These are phyloP conservation scores for Clarias gariepinus DNA, from an alignment of 2,113 vertebrate genomes.

Conservation along the genomic window DNA sequence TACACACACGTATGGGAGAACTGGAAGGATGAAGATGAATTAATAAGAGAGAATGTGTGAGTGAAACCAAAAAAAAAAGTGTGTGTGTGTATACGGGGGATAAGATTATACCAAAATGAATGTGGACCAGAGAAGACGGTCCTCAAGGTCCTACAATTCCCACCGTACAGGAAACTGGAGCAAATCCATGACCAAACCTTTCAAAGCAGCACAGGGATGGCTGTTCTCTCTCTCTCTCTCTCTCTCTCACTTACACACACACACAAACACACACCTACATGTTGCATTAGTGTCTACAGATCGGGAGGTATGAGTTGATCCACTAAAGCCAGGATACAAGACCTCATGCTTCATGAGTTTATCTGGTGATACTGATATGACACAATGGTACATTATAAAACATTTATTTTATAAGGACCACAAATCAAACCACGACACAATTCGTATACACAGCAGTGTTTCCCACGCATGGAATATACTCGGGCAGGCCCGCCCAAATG, in stretches of 20 bases:
- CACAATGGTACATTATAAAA: background rate
- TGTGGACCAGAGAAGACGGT: slow-evolving; percentile 2
- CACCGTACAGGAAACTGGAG: slow-evolving; percentile 33
- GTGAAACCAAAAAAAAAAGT: background rate
- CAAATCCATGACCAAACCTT: slow-evolving; percentile 28
- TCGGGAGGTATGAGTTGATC: background rate
- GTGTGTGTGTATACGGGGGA: background rate
- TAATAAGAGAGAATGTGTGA: background rate
- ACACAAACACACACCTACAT: background rate
- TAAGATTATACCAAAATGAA: background rate
- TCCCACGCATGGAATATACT: too few species aligned
- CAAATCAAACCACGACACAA: background rate
- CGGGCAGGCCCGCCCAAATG: too few species aligned
- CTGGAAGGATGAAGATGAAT: background rate
- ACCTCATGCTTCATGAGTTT: background rate
- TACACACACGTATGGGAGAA: background rate
- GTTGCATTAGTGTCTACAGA: background rate
- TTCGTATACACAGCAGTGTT: background rate
- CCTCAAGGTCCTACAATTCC: slow-evolving; percentile 1
- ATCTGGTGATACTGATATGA: background rate
- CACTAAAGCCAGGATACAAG: background rate
- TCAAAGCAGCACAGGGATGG: slow-evolving; percentile 21
- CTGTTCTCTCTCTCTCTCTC: background rate
- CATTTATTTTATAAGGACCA: background rate
- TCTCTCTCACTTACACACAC: background rate